Conservation (phyloP, 1,140 invertebrate species). For the Popillia japonica region DNA sequence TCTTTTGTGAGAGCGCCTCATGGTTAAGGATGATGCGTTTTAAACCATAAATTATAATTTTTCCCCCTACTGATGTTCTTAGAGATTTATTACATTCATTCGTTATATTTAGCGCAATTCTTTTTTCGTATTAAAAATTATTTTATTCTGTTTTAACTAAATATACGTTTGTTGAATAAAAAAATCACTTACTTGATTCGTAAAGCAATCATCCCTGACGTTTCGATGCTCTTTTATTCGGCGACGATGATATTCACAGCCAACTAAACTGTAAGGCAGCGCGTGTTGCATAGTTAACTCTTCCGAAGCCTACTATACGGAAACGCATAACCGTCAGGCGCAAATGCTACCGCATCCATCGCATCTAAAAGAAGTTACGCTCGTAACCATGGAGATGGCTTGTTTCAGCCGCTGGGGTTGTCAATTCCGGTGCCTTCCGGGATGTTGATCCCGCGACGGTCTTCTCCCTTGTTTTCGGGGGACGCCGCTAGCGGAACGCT, state of each 20-base stretch:
- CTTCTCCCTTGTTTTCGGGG: background rate
- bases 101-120: too few species aligned
- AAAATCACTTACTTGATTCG: background rate
- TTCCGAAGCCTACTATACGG: background rate
- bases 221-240: background rate
- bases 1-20: background rate
- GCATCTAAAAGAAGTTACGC: background rate
- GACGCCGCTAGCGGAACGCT: background rate
- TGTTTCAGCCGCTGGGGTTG: background rate
- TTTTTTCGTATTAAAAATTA: too few species aligned
- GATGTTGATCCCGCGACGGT: slow-evolving; percentile 21
- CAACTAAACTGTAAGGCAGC: slow-evolving; percentile 5
- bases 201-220: background rate
- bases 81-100: background rate
- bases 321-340: slow-evolving; percentile 27
- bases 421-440: background rate
- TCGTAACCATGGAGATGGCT: slow-evolving; percentile 17
- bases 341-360: slow-evolving; percentile 24
- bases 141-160: too few species aligned
- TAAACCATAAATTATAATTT: background rate
- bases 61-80: background rate
- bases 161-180: too few species aligned
- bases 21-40: background rate
- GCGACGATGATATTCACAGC: background rate
- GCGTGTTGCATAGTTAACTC: slow-evolving; percentile 23